These are phyloP conservation scores for Lithophane leautieri DNA, from an alignment of 2,888 invertebrate species.

Conservation along the genomic window DNA sequence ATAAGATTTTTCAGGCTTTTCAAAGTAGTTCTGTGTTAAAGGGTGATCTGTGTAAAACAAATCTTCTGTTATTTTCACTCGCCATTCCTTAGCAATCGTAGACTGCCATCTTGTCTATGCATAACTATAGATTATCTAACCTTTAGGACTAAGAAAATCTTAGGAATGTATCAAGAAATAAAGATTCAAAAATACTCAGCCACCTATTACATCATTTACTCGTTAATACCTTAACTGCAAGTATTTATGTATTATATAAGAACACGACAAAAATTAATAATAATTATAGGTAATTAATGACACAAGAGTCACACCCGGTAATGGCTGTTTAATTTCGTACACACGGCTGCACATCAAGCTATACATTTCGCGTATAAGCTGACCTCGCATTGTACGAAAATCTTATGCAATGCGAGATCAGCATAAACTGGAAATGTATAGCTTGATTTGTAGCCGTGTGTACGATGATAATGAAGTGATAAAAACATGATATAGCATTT, in stretches of 20 bases:
- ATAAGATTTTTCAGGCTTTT: no score
- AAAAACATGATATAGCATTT: no score
- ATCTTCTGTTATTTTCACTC: background rate
- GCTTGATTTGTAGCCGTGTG: no score
- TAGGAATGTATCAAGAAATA: constrained; percentile 32
- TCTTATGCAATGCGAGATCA: no score
- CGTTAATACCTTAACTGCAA: constrained; percentile 16
- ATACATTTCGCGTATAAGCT: no score
- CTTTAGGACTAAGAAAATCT: constrained; percentile 29
- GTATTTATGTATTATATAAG: constrained; percentile 17
- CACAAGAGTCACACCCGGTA: background rate
- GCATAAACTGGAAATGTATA: no score
- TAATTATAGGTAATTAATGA: background rate
- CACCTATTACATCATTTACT: constrained; percentile 38
- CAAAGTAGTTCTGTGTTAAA: no score
- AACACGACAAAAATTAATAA: background rate
- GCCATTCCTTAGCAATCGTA: background rate
- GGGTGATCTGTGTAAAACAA: no score
- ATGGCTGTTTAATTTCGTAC: background rate
- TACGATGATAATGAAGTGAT: no score
- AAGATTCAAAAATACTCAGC: background rate
- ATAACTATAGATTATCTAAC: no score
- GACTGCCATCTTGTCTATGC: background rate
- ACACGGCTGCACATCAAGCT: no score
- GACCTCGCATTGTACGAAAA: no score